These are phyloP conservation scores for Crenuchus spilurus DNA, from an alignment of 2,797 vertebrate species.

Conservation along the genomic window DNA sequence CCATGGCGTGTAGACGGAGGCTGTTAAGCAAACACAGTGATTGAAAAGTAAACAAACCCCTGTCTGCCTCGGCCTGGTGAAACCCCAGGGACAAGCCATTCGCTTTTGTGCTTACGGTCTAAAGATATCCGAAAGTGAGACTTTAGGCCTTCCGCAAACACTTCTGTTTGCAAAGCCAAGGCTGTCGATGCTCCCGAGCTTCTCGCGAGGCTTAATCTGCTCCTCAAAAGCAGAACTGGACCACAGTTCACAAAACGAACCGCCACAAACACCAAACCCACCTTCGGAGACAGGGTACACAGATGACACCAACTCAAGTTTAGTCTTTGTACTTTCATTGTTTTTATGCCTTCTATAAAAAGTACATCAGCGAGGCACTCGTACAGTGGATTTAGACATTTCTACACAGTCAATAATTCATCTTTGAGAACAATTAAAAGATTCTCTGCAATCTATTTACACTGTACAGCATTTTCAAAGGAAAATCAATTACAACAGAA, in stretches of 20 bases:
- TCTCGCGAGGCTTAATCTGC: conserved; percentile 88
- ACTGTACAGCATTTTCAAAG: conserved; percentile 85
- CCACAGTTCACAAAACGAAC: too few species aligned
- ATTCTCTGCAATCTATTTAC: conserved; percentile 87
- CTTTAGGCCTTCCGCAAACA: conserved; percentile 91
- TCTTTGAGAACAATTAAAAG: conserved; percentile 87
- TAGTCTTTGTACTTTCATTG: conserved; percentile 75
- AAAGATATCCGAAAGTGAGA: conserved; percentile 86
- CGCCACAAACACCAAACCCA: background rate
- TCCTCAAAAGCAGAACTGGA: conserved; percentile 59
- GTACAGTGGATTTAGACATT: conserved; percentile 91
- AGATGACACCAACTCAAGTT: conserved; percentile 76
- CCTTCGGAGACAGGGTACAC: conserved; percentile 2
- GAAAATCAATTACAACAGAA: conserved; percentile 70
- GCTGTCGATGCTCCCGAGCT: conserved; percentile 84
- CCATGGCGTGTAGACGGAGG: conserved; percentile 66
- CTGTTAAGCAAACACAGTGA: conserved; percentile 85
- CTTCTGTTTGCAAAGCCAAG: conserved; percentile 91
- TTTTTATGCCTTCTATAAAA: conserved; percentile 91
- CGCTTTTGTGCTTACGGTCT: conserved; percentile 88
- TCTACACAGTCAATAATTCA: conserved; percentile 90
- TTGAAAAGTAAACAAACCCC: conserved; percentile 87
- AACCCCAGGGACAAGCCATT: conserved; percentile 81
- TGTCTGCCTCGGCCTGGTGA: conserved; percentile 78
- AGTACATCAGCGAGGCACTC: conserved; percentile 92